phyloP scores from a whole-genome alignment of 2,113 vertebrate genomes.

The Percopsis transmontana region DNA sequence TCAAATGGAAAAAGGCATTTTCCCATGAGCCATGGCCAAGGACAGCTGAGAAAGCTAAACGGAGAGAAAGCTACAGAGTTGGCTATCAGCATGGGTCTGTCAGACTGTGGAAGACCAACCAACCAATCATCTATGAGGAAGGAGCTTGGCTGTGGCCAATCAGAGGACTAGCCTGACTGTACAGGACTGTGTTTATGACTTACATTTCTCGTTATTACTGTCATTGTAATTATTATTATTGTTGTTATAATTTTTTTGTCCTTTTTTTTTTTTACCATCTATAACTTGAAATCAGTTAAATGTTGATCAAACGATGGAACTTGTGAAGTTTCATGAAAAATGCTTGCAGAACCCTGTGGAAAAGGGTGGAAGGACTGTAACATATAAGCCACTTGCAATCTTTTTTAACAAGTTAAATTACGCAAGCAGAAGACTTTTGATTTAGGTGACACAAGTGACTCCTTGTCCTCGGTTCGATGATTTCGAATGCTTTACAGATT shows the following conservation, averaged over 20 bases:
- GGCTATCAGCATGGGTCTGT: slow-evolving; percentile 70
- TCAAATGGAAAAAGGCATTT: slow-evolving; percentile 79
- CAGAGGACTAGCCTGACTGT: slow-evolving; percentile 66
- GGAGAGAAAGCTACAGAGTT: slow-evolving; percentile 72
- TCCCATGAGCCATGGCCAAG: slow-evolving; percentile 79
- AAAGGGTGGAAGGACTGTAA: slow-evolving; percentile 63
- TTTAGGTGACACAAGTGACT: slow-evolving; percentile 61
- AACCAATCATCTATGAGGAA: slow-evolving; percentile 83
- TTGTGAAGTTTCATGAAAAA: slow-evolving; percentile 64
- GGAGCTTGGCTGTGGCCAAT: slow-evolving; percentile 58
- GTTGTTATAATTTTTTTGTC: slow-evolving; percentile 41
- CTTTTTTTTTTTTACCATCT: slow-evolving; percentile 76
- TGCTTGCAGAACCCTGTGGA: slow-evolving; percentile 59
- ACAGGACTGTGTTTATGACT: slow-evolving; percentile 80
- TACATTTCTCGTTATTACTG: slow-evolving; percentile 75
- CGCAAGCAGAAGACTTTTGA: slow-evolving; percentile 61
- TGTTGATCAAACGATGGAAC: slow-evolving; percentile 82
- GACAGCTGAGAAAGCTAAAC: slow-evolving; percentile 82
- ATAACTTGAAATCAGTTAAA: slow-evolving; percentile 79
- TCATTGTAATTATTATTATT: slow-evolving; percentile 71
- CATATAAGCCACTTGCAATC: slow-evolving; percentile 70
- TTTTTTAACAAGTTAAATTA: slow-evolving; percentile 58
- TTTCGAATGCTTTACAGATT: slow-evolving; percentile 68
- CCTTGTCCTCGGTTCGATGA: slow-evolving; percentile 60
- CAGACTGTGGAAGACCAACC: slow-evolving; percentile 82